Base-by-base conservation (phyloP, 2,888 invertebrate genomes). In the Scaptodrosophila latifasciaeformis region DNA sequence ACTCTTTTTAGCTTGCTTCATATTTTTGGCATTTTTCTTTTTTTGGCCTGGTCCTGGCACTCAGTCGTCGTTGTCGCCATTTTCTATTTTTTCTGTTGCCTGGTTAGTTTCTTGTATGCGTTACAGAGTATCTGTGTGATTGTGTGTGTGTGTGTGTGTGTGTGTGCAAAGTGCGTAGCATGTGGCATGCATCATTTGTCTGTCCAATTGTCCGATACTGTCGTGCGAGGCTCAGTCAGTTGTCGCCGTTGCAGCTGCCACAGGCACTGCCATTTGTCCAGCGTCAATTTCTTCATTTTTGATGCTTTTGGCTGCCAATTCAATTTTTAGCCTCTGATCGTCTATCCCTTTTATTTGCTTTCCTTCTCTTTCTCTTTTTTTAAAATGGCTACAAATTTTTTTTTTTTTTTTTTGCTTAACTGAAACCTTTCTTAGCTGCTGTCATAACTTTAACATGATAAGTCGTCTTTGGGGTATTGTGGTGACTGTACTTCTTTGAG, bases 151-250 rank as follows among this genome's bases (percentile, higher is more conserved):
- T 40, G 31, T 40, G 37, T 49, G 30, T 48, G 15, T 37, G 29
- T 40, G 44, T 45, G 44, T 29, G 45, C 47, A 63, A 70, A 69
- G 63, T 74, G 75, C 68, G 68, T 67, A 51, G 59, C 59, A 45
- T 65, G 65, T 65, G 65, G 69, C 69, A 67, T 67, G 61, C 62
- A 70, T 64, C 75, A 70, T 75, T 58, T 55, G 62, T 60, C 58
- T 47, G 54, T 45, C 55, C 48, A 29, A 17, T 21, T 51, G 51
- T 47, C 46, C 31, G 35, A n/a, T n/a, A n/a, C n/a, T n/a, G n/a
- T n/a, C n/a, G n/a, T n/a, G n/a, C n/a, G n/a, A n/a, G 39, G 21
- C 47, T 70, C 55, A 45, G 64, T 61, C 68, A 58, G 67, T 54
- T 59, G 72, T 65, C 76, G 70, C 54, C 65, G 56, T 43, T 10